These are phyloP conservation scores for Apamea epomidion DNA, from an alignment of 2,888 invertebrate species.

Conservation along the genomic window DNA sequence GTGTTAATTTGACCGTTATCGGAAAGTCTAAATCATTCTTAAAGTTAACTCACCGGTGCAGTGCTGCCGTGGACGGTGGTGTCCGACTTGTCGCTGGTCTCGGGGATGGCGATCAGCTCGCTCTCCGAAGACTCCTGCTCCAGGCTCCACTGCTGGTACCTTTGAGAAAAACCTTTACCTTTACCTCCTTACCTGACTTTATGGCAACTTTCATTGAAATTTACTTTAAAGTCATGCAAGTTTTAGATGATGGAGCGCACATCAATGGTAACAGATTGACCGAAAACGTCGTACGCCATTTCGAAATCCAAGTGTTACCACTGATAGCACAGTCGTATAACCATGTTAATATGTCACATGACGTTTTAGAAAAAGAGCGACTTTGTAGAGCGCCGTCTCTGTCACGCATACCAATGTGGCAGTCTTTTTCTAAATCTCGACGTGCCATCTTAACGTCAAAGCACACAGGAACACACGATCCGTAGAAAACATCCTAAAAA, in stretches of 20 bases:
- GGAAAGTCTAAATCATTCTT: neutral
- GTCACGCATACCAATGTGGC: slow-evolving; percentile 5
- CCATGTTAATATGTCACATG: neutral
- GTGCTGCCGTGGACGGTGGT: slow-evolving; percentile 95
- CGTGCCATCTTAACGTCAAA: neutral
- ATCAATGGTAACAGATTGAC: neutral
- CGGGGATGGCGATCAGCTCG: slow-evolving; percentile 96
- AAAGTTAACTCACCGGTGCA: slow-evolving; percentile 87
- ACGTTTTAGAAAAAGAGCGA: neutral
- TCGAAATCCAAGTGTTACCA: neutral
- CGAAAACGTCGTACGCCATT: neutral
- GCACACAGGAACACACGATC: neutral
- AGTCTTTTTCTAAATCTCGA: neutral
- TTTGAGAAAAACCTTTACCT: slow-evolving; percentile 64
- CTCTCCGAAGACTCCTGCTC: slow-evolving; percentile 97
- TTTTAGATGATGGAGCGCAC: neutral
- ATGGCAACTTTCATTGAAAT: neutral
- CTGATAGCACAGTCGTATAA: no score
- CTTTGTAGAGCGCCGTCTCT: neutral
- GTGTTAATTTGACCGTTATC: neutral
- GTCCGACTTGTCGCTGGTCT: slow-evolving; percentile 95
- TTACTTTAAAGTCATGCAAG: neutral
- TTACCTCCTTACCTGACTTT: neutral
- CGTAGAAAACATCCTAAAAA: neutral
- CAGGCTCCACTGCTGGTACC: slow-evolving; percentile 90